Conservation (phyloP, 2,797 vertebrate species). For the Spea hammondii region DNA sequence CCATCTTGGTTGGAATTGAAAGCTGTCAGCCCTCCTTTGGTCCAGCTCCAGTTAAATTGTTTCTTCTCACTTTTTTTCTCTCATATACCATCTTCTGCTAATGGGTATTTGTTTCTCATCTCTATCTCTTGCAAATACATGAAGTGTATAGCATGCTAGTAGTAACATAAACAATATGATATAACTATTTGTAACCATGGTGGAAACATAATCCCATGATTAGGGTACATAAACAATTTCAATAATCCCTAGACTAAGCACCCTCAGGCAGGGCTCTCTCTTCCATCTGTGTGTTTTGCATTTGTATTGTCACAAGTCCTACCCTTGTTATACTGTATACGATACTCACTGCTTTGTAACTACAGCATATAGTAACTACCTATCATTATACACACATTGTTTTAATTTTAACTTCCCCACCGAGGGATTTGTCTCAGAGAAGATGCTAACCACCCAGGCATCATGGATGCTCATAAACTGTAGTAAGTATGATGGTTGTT, state of each 20-base stretch:
- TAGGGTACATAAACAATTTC: neutral
- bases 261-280: neutral
- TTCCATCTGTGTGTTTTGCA: neutral
- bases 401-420: neutral
- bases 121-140: neutral
- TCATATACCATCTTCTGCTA: no score
- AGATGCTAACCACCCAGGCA: neutral
- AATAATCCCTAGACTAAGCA: neutral
- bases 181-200: neutral
- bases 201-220: neutral
- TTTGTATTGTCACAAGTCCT: neutral
- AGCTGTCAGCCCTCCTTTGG: no score
- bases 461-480: neutral
- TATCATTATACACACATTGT: neutral
- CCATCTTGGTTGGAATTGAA: no score
- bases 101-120: no score
- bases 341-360: no score
- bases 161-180: neutral
- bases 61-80: no score
- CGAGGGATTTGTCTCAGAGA: neutral
- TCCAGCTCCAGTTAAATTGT: no score
- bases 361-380: no score
- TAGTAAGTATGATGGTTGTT: neutral
- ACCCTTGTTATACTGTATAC: neutral
- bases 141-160: neutral